Conservation (phyloP, 2,888 invertebrate genomes). For the Gandaritis pyraliata region DNA sequence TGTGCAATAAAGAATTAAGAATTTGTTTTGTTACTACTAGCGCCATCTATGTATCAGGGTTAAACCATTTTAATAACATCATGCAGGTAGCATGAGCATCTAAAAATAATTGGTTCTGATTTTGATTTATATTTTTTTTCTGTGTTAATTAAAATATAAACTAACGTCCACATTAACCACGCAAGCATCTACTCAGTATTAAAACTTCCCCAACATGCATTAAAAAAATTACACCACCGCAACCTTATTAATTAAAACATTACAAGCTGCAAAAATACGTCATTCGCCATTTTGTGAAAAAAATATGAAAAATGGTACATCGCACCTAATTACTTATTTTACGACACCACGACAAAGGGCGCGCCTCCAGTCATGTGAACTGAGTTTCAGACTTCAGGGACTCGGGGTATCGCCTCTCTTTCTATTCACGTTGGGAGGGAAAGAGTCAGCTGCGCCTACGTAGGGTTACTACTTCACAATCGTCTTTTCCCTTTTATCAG, state of each 20-base stretch:
- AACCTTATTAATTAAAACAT: slow-evolving; percentile 45
- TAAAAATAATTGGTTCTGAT: slow-evolving; percentile 8
- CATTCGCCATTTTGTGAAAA: slow-evolving; percentile 47
- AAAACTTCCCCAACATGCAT: slow-evolving; percentile 11
- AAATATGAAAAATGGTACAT: slow-evolving; percentile 50
- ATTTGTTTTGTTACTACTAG: slow-evolving; percentile 7
- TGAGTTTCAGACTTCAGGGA: slow-evolving; percentile 44
- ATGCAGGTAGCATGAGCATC: not conserved
- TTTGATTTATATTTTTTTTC: too few species aligned
- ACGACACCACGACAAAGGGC: slow-evolving; percentile 64
- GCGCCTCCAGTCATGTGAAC: slow-evolving; percentile 69
- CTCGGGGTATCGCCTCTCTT: slow-evolving; percentile 26
- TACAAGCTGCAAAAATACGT: slow-evolving; percentile 21
- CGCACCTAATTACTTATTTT: slow-evolving; percentile 80
- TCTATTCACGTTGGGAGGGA: slow-evolving; percentile 31
- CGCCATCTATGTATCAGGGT: slow-evolving; percentile 27
- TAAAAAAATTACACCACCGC: slow-evolving; percentile 36
- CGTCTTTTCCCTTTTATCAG: not conserved
- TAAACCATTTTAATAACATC: not conserved
- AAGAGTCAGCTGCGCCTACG: slow-evolving; percentile 4
- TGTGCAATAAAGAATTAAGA: too few species aligned
- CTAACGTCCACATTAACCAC: not conserved
- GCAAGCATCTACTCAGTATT: not conserved
- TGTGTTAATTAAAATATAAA: too few species aligned
- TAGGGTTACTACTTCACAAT: slow-evolving; percentile 8